Conservation (phyloP, 1,140 invertebrate species). For the Ceratosolen solmsi region DNA sequence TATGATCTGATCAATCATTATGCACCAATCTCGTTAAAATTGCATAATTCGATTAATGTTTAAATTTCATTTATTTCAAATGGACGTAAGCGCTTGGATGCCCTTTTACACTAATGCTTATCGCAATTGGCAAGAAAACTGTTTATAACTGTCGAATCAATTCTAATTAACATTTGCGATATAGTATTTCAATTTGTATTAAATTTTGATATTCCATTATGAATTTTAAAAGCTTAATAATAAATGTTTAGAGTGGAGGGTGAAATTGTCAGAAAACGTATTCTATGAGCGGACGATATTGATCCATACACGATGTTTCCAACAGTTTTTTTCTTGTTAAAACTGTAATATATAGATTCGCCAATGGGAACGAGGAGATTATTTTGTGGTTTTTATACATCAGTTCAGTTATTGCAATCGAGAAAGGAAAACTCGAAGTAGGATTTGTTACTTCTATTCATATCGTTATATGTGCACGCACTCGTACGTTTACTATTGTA, state of each 20-base stretch:
- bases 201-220: neutral
- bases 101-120: too few relatives aligned
- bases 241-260: neutral
- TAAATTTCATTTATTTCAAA: neutral
- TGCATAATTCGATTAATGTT: neutral
- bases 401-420: neutral
- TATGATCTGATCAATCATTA: too few relatives aligned
- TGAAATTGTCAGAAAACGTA: neutral
- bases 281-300: neutral
- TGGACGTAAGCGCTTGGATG: too few relatives aligned
- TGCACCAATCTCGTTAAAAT: neutral
- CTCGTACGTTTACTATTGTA: neutral
- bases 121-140: too few relatives aligned
- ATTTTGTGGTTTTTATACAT: neutral
- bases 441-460: neutral
- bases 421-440: neutral
- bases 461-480: neutral
- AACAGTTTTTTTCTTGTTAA: constrained; percentile 5
- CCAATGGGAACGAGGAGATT: neutral
- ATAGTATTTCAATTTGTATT: neutral
- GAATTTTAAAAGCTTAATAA: neutral
- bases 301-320: neutral
- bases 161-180: too few relatives aligned
- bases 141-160: too few relatives aligned
- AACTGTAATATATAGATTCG: neutral